Evolutionary conservation across 2,888 invertebrate genomes (phyloP), one percentile per base, ranked within the genome.

Genomic region (Drosophila birchii): DNA sequence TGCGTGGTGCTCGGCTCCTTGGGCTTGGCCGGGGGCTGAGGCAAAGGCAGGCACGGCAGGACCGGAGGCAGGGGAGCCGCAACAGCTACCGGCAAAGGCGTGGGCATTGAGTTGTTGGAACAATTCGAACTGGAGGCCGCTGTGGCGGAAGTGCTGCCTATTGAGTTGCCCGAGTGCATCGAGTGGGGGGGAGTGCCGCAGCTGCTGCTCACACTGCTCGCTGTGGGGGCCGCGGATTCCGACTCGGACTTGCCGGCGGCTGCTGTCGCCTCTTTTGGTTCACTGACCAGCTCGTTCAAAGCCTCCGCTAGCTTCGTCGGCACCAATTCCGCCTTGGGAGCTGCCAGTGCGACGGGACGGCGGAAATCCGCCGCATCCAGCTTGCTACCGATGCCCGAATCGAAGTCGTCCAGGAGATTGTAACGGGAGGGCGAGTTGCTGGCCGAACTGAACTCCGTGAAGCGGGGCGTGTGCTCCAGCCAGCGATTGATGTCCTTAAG

Each of bases 401-500:
- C 94, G 64, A 94, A 93, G 81, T 96, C 95, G 88, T 96, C 95
- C 5, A 95, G 93, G 5, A 95, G 93, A 76, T 95, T 94, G 47
- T 95, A 95, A 72, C 94, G 94, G 3, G 95, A 94, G 0, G 95
- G 95, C 0, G 97, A 97, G 91, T 96, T 96, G 85, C 96, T 96
- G 9, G 95, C 95, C 0, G 96, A 96, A 81, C 96, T 96, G 77
- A 95, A 95, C 81, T 95, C 95, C 0, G 96, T 94, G 74, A 95
- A 94, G 79, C 95, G 95, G 0, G 97, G 97, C 0, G 97, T 96
- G 83, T 97, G 97, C 87, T 97, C 97, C 70, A 97, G 92, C 97
- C 97, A 97, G 87, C 97, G 96, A 90, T 96, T 97, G 45, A 97
- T 97, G 90, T 97, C 97, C 94, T 97, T 96, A 0, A 96, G 63